These are phyloP conservation scores for Platalea minor DNA, from an alignment of 2,797 vertebrate species.

Conservation along the genomic window DNA sequence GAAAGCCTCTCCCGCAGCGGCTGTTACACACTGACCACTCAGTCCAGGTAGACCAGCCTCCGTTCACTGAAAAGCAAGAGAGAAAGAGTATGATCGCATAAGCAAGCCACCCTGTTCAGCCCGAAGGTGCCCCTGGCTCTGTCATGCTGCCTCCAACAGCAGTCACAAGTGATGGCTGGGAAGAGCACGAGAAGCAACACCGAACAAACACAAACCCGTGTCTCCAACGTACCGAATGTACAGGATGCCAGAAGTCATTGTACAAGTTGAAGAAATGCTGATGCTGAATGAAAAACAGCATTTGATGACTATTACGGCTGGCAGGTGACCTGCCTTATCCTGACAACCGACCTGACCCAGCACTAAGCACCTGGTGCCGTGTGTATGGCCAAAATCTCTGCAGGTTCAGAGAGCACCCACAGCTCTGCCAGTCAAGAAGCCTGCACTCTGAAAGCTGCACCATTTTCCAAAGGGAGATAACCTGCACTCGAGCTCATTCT, in stretches of 20 bases:
- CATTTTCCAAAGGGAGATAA: neutral
- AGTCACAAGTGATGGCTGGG: neutral
- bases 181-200: neutral
- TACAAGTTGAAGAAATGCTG: neutral
- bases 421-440: neutral
- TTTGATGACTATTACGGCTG: neutral
- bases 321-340: neutral
- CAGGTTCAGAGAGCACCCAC: neutral
- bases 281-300: neutral
- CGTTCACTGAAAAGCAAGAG: slow-evolving; percentile 83
- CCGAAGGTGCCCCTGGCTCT: neutral
- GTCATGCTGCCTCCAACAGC: neutral
- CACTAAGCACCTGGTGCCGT: neutral
- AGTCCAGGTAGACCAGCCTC: slow-evolving; percentile 98
- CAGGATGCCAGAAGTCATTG: neutral
- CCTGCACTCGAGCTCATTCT: neutral
- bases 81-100: neutral
- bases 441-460: neutral
- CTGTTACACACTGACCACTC: slow-evolving; percentile 98
- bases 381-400: neutral
- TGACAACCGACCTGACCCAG: neutral
- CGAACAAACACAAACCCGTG: rapidly evolving
- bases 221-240: rapidly evolving
- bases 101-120: neutral
- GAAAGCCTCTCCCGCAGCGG: slow-evolving; percentile 92